Conservation (phyloP, 2,888 invertebrate genomes). For the Lysandra bellargus region DNA sequence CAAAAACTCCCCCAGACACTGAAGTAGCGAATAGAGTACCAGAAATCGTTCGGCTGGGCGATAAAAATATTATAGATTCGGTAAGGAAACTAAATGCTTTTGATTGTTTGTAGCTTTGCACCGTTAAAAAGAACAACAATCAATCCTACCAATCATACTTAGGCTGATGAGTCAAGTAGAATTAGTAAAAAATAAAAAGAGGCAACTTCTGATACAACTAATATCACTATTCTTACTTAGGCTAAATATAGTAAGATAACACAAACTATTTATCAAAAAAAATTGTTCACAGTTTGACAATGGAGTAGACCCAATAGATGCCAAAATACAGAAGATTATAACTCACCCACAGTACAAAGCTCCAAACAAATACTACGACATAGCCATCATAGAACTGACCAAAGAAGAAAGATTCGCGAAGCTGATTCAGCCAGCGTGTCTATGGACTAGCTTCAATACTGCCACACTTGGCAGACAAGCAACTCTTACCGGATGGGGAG, state of each 20-base stretch:
- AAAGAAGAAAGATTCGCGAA: constrained; percentile 38
- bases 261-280: neutral
- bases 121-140: no score
- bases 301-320: constrained; percentile 38
- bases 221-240: neutral
- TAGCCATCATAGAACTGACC: constrained; percentile 46
- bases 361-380: constrained; percentile 48
- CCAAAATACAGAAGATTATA: constrained; percentile 43
- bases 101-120: neutral
- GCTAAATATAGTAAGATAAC: no score
- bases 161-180: no score
- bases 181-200: neutral
- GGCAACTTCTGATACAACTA: neutral
- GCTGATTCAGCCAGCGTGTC: constrained; percentile 46
- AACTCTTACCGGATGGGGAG: constrained; percentile 47
- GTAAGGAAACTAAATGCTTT: constrained; percentile 16
- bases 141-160: no score
- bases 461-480: constrained; percentile 36
- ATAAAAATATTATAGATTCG: constrained; percentile 42
- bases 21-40: constrained; percentile 44
- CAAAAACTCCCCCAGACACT: constrained; percentile 42
- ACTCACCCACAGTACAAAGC: constrained; percentile 44
- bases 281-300: neutral
- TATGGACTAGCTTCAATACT: constrained; percentile 42
- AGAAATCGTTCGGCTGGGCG: constrained; percentile 52